phyloP scores from a whole-genome alignment of 2,888 invertebrate genomes.

The Fissipunctia ypsillon region DNA sequence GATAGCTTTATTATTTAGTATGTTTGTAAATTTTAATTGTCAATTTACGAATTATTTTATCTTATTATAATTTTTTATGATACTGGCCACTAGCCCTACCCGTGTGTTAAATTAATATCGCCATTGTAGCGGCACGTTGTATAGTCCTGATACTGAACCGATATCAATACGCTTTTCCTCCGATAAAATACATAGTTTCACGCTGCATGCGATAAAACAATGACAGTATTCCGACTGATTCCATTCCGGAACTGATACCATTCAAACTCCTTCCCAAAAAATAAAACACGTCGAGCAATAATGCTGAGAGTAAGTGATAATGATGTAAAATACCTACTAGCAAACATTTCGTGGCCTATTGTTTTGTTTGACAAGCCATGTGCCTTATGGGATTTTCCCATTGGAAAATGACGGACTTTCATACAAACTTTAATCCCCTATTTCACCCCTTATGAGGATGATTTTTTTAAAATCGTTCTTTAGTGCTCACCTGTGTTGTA shows the following conservation, averaged over 20 bases:
- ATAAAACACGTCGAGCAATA: conserved; percentile 35
- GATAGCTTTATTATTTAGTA: too few relatives aligned
- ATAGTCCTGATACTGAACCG: conserved; percentile 15
- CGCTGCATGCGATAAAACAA: conserved; percentile 36
- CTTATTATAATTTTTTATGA: too few relatives aligned
- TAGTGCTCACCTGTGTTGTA: not conserved
- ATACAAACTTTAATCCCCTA: not conserved
- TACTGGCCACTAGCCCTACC: too few relatives aligned
- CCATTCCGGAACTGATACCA: conserved; percentile 37
- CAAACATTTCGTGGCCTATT: not conserved
- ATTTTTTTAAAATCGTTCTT: not conserved
- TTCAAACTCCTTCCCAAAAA: conserved; percentile 41
- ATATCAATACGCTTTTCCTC: conserved; percentile 35
- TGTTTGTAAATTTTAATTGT: too few relatives aligned
- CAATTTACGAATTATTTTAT: too few relatives aligned
- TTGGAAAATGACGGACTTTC: not conserved
- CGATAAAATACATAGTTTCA: conserved; percentile 44
- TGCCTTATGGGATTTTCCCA: not conserved
- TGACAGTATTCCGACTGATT: conserved; percentile 41
- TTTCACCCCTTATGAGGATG: not conserved
- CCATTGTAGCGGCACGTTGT: too few relatives aligned
- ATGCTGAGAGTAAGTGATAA: not conserved
- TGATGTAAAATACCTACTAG: not conserved
- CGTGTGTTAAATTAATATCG: too few relatives aligned
- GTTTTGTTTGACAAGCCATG: not conserved